Base-by-base conservation (phyloP, 2,797 vertebrate genomes). In the Neosalanx taihuensis region DNA sequence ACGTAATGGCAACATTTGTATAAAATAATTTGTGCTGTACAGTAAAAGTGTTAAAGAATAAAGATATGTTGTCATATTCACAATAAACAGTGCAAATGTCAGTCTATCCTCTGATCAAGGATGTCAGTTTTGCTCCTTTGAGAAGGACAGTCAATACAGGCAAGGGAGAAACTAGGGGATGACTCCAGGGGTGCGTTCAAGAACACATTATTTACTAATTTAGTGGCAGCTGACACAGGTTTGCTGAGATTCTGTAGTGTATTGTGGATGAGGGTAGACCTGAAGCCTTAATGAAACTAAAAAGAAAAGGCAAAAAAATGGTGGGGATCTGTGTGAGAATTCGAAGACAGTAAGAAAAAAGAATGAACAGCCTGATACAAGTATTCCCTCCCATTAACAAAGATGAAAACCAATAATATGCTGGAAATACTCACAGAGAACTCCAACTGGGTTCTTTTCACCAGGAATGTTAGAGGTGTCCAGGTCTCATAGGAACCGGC, bases 181-280 rank as follows among this genome's bases (percentile, higher is more conserved):
- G 74, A 74, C 62, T 71, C 29, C 72, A 78, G 73, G 77, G 79
- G 72, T 83, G 77, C 79, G 79, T 76, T 76, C 78, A 69, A 79
- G 69, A 51, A 66, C 77, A 70, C 72, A 68, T 64, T 33, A 63
- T 72, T 72, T 87, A 74, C 77, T 84, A 58, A 33, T 72, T 73
- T 81, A 78, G 79, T 85, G 76, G 63, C 70, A 68, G 56, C 53
- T 76, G 72, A 75, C 78, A 51, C 68, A 72, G 69, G 67, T 85
- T 89, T 89, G 77, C 82, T 88, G 87, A 12, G 9, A 71, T 64
- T 61, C 0, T 73, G 79, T 61, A 31, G 41, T 57, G 69, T 26
- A 57, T 35, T 4, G 41, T 81, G 72, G 68, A 75, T 72, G 79
- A 72, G 70, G 70, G 77, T 1, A 75, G 41, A 46, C 7, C 41